These are phyloP conservation scores for Argopecten irradians DNA, from an alignment of 1,140 invertebrate genomes.

Conservation along the genomic window DNA sequence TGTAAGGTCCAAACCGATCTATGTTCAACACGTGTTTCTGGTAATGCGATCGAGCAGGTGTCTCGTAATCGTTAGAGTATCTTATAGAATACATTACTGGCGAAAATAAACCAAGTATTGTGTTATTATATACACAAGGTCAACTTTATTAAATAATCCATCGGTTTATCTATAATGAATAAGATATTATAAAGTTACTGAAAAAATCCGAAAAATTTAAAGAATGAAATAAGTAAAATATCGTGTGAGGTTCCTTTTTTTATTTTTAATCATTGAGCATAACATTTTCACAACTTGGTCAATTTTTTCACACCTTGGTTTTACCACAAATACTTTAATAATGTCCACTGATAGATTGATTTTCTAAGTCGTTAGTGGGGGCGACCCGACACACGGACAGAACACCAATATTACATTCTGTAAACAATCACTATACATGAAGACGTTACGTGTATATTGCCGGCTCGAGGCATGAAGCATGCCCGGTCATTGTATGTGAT, in stretches of 20 bases:
- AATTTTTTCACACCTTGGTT: too few species aligned
- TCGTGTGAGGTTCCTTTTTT: background rate
- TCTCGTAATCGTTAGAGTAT: background rate
- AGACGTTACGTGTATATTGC: background rate
- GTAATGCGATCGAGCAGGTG: background rate
- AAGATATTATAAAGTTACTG: background rate
- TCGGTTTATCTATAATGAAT: background rate
- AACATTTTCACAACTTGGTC: too few species aligned
- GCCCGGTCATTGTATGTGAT: background rate
- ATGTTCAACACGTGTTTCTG: background rate
- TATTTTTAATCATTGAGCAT: too few species aligned
- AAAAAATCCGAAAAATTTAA: background rate
- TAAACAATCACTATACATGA: background rate
- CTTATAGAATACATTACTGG: background rate
- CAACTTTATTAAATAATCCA: too few species aligned
- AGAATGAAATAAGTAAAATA: background rate
- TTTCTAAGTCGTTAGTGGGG: too few species aligned
- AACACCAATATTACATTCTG: background rate
- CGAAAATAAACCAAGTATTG: background rate
- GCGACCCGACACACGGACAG: background rate
- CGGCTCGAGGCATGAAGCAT: background rate
- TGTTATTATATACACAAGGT: too few species aligned
- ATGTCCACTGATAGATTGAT: too few species aligned
- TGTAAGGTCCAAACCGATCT: background rate
- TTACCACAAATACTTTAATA: too few species aligned